Base-by-base conservation (phyloP, 1,140 invertebrate genomes). In the Probaryconus sp. region DNA sequence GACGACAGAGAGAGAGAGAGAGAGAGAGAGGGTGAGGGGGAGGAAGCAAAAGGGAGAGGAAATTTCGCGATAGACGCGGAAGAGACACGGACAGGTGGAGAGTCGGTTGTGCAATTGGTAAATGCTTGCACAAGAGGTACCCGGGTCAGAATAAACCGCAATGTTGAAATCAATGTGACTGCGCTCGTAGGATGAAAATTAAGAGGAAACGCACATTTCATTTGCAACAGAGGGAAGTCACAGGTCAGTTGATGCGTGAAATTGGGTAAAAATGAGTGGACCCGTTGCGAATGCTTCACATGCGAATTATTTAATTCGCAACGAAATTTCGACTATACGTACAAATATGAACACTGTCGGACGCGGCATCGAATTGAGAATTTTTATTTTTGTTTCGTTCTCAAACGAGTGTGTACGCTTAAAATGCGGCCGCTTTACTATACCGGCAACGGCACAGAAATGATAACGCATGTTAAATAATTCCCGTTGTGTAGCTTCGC, bases 211-310 rank as follows among this genome's bases (percentile, higher is more conserved):
- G 30, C 61, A 55, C 50, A 48, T 64, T 64, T 64, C 60, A 55
- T 58, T 70, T 75, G 73, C 53, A 42, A 58, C 42, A 38, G 13
- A n/a, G 48, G 30, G 18, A 55, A 64, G 60, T 64, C 61, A 55
- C 61, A 47, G 31, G 65, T 67, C 70, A 65, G 78, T 60, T 76
- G 61, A 68, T 64, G 65, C 76, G 75, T 78, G 77, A 80, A 80
- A 80, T 78, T 80, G 65, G 65, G 48, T 69, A 75, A 76, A 78
- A 75, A 81, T 78, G 72, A 74, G 70, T 47, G 28, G 38, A 56
- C 60, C 18, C 43, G 50, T 24, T 21, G 14, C 74, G 33, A n/a
- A 13, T 21, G 45, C 45, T 53, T 31, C 38, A 60, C 24, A 69
- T 37, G 55, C 53, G 53, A 51, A 33, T 60, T 69, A 69, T 69